These are phyloP conservation scores for Drosophila novamexicana DNA, from an alignment of 1,140 invertebrate genomes.

Conservation along the genomic window DNA sequence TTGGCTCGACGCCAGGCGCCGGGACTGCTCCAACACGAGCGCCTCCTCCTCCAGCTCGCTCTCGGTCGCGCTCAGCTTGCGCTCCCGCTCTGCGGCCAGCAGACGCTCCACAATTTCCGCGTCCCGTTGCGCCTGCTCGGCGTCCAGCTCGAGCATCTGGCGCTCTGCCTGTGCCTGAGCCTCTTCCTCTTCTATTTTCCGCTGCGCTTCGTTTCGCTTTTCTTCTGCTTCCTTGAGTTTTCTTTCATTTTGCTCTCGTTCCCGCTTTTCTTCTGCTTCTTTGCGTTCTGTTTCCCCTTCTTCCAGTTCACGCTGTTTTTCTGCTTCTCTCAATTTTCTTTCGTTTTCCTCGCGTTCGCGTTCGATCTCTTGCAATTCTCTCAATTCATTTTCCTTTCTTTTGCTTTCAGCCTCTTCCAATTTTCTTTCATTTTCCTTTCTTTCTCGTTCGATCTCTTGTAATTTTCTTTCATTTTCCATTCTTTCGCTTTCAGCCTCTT, in stretches of 20 bases:
- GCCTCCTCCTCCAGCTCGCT: constrained; percentile 76
- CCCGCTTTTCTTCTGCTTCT: constrained; percentile 2
- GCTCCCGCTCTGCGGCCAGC: constrained; percentile 63
- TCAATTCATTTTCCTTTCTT: constrained; percentile 9
- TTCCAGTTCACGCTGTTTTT: constrained; percentile 29
- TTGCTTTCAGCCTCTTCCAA: constrained; percentile 19
- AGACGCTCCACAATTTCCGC: constrained; percentile 68
- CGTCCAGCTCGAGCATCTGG: constrained; percentile 37
- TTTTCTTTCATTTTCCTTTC: constrained; percentile 37
- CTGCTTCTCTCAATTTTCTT: constrained; percentile 9
- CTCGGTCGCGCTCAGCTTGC: constrained; percentile 62
- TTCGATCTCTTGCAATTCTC: constrained; percentile 9
- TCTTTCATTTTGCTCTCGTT: constrained; percentile 19
- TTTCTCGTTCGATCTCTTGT: constrained; percentile 11
- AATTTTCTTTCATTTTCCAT: constrained; percentile 26
- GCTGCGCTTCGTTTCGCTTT: constrained; percentile 3
- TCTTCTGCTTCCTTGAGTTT: constrained; percentile 21
- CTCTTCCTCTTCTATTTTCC: constrained; percentile 30
- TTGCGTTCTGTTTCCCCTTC: constrained; percentile 19
- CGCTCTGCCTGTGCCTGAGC: constrained; percentile 40
- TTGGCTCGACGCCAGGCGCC: constrained; percentile 50
- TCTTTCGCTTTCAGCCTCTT: constrained; percentile 25
- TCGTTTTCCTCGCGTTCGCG: constrained; percentile 32
- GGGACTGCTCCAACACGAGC: constrained; percentile 39
- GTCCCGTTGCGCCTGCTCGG: constrained; percentile 52